A percentile compares a stretch with the other conserved stretches of the same genome.
Evolutionary conservation across 2,888 invertebrate species (phyloP).

Genomic region (Taenaris catops): DNA sequence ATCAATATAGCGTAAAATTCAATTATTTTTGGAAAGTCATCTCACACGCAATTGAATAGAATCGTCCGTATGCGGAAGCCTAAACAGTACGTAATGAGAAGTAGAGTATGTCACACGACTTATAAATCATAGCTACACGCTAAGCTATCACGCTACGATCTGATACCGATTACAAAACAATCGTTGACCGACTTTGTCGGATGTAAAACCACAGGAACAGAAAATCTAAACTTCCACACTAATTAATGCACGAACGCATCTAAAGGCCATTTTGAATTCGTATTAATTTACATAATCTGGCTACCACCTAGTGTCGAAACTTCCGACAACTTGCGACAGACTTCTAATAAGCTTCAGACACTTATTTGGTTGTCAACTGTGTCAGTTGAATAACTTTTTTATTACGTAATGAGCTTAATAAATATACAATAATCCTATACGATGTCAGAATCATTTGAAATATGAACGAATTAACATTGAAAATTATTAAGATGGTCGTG

Average conservation of each 20-base stretch:
- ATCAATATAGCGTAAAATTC: too few relatives aligned
- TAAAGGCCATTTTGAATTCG: slow-evolving; percentile 7
- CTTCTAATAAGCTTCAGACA: slow-evolving; percentile 47
- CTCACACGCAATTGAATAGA: background rate
- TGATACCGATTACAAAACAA: slow-evolving; percentile 28
- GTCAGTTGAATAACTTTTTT: slow-evolving; percentile 56
- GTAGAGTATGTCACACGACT: slow-evolving; percentile 63
- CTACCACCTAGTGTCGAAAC: slow-evolving; percentile 49
- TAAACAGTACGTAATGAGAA: slow-evolving; percentile 29
- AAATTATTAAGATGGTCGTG: slow-evolving; percentile 11
- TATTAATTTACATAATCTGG: slow-evolving; percentile 54
- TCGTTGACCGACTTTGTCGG: slow-evolving; percentile 24
- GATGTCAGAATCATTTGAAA: slow-evolving; percentile 23
- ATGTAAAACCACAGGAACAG: slow-evolving; percentile 7
- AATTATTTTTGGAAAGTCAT: background rate
- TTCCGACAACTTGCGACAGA: slow-evolving; percentile 60
- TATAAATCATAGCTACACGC: slow-evolving; percentile 49
- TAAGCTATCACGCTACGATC: slow-evolving; percentile 32
- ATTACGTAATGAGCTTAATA: slow-evolving; percentile 53
- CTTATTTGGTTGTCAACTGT: slow-evolving; percentile 56
- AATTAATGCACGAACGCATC: slow-evolving; percentile 33
- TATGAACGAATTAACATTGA: slow-evolving; percentile 24
- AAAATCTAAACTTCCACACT: slow-evolving; percentile 22
- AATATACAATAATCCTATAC: slow-evolving; percentile 28
- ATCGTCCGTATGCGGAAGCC: slow-evolving; percentile 19